These are phyloP conservation scores for Ectropis grisescens DNA, from an alignment of 1,140 invertebrate genomes.

Conservation along the genomic window DNA sequence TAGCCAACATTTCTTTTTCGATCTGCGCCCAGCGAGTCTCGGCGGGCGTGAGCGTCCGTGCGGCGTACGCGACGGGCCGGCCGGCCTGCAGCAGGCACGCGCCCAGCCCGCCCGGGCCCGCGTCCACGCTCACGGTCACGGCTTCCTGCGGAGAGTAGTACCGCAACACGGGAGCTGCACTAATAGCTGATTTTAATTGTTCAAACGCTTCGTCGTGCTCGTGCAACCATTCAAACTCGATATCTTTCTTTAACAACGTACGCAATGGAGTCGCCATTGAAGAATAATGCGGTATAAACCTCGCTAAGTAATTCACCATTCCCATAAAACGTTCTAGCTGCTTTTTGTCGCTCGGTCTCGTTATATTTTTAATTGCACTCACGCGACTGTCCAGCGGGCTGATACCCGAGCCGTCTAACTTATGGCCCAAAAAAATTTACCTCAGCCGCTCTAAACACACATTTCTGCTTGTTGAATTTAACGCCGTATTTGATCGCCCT, in stretches of 20 bases:
- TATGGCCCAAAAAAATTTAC: constrained; percentile 1
- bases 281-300: neutral
- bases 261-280: neutral
- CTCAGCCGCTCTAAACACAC: neutral
- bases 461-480: too few species aligned
- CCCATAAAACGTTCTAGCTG: neutral
- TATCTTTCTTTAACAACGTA: neutral
- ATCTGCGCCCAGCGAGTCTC: neutral
- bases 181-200: neutral
- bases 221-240: neutral
- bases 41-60: neutral
- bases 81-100: neutral
- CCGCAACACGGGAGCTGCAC: neutral
- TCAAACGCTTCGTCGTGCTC: neutral
- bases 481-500: too few species aligned
- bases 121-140: too few species aligned
- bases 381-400: neutral
- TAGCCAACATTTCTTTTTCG: neutral
- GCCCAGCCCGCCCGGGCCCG: neutral
- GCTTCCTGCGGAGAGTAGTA: neutral
- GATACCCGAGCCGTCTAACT: neutral
- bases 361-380: neutral
- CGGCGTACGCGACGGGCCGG: neutral
- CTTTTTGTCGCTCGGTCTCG: neutral
- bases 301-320: neutral